phyloP scores from a whole-genome alignment of 2,797 vertebrate species.

The Chelon auratus region DNA sequence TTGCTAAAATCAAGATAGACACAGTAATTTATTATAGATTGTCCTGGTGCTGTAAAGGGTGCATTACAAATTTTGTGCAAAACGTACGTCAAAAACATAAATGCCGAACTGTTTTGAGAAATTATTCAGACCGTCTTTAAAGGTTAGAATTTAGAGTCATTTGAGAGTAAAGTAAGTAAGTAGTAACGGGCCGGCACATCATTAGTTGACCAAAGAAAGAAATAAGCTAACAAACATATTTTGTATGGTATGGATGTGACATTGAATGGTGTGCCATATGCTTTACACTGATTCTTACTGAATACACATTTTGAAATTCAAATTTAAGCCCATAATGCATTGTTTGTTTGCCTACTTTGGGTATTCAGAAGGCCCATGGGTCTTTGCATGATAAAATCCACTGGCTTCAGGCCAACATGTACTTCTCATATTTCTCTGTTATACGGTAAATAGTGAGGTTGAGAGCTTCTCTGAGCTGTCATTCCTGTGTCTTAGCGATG shows the following conservation, averaged over 20 bases:
- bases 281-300: constrained; percentile 4
- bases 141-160: too few species aligned
- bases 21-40: neutral
- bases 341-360: constrained; percentile 21
- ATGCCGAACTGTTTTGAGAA: neutral
- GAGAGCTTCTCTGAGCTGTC: constrained; percentile 75
- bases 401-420: constrained; percentile 56
- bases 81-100: neutral
- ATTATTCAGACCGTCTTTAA: neutral
- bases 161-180: too few species aligned
- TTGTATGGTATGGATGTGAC: neutral
- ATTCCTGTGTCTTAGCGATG: constrained; percentile 79
- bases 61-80: neutral
- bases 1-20: too few species aligned
- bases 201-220: neutral
- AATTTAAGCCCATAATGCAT: constrained; percentile 21
- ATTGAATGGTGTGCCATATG: neutral
- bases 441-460: constrained; percentile 77
- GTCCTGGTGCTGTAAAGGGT: neutral
- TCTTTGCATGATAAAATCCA: constrained; percentile 55
- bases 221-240: neutral
- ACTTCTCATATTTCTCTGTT: constrained; percentile 75
- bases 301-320: constrained; percentile 15
- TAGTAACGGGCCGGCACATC: neutral
- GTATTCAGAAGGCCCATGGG: constrained; percentile 21